Base-by-base conservation (phyloP, 2,888 invertebrate genomes). In the Chrysolina haemoptera region DNA sequence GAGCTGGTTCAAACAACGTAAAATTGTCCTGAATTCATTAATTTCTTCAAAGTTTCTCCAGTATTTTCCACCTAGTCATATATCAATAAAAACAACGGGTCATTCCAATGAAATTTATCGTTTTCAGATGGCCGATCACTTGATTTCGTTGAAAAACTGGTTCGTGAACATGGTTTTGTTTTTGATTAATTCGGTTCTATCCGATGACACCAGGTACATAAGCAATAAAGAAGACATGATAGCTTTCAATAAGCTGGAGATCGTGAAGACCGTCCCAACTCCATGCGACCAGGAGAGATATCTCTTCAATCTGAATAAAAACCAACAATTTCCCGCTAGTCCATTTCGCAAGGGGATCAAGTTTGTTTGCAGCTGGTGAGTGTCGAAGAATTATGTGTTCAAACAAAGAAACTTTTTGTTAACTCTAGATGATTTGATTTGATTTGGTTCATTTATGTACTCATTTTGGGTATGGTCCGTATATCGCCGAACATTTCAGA, bases 221-320 rank as follows among this genome's bases (percentile, higher is more conserved):
- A 77, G 72, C 12, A 75, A 64, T 22, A 85, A 84, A 74, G 81
- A 79, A n/a, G 85, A 85, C 55, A 86, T 83, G 22, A 70, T 78
- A 80, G 89, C 91, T 82, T 91, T 92, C 85, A 92, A 93, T 79
- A 91, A 91, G 76, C 91, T 94, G 1, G 89, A 92, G 66, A 92
- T 95, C 81, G 93, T 93, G 80, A 90, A 95, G 83, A 96, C 96
- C 0, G 90, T 94, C 62, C 95, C 95, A 0, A 94, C 95, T 71
- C 94, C 96, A 5, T 97, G 97, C 86, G 97, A 97, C 86, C 91
- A 95, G 85, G 93, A 95, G 77, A 83, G 85, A 79, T 86, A 85
- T 83, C 79, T 88, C 63, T 88, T 86, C 77, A 87, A 85, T 35
- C 81, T 86, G 50, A 80, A 79, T 46, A 68, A 75, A 9, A 43